phyloP scores from a whole-genome alignment of 1,140 invertebrate genomes.

The Achatina immaculata region DNA sequence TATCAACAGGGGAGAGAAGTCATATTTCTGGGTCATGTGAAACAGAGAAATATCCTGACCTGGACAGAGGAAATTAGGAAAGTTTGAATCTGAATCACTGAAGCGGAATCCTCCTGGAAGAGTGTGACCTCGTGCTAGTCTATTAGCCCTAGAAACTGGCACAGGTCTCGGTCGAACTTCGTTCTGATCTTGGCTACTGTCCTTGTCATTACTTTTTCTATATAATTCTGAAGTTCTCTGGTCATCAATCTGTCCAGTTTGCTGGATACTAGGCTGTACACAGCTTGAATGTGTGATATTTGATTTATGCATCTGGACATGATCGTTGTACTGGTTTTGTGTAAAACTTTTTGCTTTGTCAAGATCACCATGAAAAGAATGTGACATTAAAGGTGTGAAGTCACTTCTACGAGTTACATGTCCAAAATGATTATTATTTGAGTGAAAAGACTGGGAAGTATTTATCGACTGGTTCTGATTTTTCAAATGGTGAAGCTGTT shows the following conservation, averaged over 20 bases:
- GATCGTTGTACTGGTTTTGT: not conserved
- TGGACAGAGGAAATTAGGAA: not conserved
- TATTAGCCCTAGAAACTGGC: slow-evolving; percentile 15
- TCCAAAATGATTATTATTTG: not conserved
- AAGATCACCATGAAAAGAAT: not conserved
- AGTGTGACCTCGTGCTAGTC: slow-evolving; percentile 17
- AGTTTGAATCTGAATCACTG: not conserved
- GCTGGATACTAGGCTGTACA: not conserved
- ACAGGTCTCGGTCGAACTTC: not conserved
- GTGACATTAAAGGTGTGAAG: not conserved
- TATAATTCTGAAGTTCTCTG: not conserved
- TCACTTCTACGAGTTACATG: not conserved
- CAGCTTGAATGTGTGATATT: not conserved
- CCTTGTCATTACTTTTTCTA: not conserved
- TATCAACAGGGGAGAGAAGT: slow-evolving; percentile 15
- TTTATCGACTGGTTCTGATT: not conserved
- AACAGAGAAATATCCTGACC: slow-evolving; percentile 13
- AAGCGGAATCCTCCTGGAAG: slow-evolving; percentile 31
- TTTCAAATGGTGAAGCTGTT: not conserved
- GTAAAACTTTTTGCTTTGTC: not conserved
- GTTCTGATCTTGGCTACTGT: not conserved
- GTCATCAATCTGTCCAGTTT: not conserved
- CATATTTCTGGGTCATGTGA: slow-evolving; percentile 30
- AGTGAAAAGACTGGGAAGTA: not conserved
- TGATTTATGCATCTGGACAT: not conserved